These are phyloP conservation scores for Amphipoea lucens DNA, from an alignment of 2,888 invertebrate species.

Conservation along the genomic window DNA sequence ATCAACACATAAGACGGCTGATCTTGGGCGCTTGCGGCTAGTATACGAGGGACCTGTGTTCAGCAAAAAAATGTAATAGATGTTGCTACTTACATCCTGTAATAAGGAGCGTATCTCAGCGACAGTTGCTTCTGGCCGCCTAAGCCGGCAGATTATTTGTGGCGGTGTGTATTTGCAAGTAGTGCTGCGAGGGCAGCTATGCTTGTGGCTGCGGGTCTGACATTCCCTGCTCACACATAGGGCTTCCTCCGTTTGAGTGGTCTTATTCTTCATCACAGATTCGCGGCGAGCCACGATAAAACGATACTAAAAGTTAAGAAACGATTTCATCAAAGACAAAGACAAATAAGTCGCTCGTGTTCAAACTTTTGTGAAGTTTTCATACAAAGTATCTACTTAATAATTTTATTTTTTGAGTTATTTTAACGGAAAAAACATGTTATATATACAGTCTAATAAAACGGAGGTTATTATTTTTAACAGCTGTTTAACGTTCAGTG, in stretches of 20 bases:
- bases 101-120: constrained; percentile 46
- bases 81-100: constrained; percentile 66
- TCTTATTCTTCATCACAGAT: constrained; percentile 55
- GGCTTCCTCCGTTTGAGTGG: constrained; percentile 57
- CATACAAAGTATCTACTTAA: not conserved
- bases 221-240: constrained; percentile 32
- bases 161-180: constrained; percentile 12
- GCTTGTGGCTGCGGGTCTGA: constrained; percentile 22
- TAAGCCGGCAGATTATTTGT: constrained; percentile 4
- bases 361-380: not conserved
- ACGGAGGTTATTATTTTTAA: not conserved
- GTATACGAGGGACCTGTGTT: not conserved
- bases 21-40: not conserved
- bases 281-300: constrained; percentile 37
- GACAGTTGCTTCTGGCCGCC: constrained; percentile 9
- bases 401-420: not conserved
- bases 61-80: not conserved
- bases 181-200: not conserved
- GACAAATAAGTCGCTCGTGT: not conserved
- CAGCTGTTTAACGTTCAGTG: not conserved
- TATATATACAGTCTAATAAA: not conserved
- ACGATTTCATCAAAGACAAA: not conserved
- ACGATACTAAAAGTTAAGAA: constrained; percentile 46
- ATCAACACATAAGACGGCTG: not conserved
- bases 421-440: not conserved